Evolutionary conservation across 2,113 vertebrate species (phyloP).

Genomic region (Gorsachius goisagi): DNA sequence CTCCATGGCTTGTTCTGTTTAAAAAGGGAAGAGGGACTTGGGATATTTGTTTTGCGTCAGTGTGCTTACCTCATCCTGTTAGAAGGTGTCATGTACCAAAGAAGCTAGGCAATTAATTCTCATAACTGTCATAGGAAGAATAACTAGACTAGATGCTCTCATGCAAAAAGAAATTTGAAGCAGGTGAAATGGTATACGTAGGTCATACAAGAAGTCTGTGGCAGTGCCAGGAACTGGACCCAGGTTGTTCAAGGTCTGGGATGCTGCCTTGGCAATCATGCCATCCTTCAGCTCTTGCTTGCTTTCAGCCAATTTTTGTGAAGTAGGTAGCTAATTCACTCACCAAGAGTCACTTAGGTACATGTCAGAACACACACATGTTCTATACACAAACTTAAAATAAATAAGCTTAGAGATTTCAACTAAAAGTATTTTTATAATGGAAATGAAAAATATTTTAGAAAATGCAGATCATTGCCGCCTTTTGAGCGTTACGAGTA

Average conservation of each 20-base stretch:
- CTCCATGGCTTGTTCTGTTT: background rate
- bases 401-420: background rate
- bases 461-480: background rate
- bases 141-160: background rate
- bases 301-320: background rate
- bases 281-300: background rate
- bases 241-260: background rate
- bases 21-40: background rate
- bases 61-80: background rate
- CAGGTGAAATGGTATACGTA: background rate
- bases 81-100: background rate
- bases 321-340: background rate
- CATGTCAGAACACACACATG: background rate
- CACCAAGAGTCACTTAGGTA: background rate
- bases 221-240: background rate
- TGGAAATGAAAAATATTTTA: background rate
- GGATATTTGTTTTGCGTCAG: background rate
- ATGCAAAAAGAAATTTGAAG: background rate
- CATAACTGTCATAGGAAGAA: background rate
- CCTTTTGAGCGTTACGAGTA: background rate
- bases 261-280: accelerated
- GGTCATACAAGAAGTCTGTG: background rate
- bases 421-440: background rate
- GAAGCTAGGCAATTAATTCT: background rate
- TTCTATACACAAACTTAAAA: background rate